These are phyloP conservation scores for Corvus moneduloides DNA, from an alignment of 2,113 vertebrate genomes.

Conservation along the genomic window DNA sequence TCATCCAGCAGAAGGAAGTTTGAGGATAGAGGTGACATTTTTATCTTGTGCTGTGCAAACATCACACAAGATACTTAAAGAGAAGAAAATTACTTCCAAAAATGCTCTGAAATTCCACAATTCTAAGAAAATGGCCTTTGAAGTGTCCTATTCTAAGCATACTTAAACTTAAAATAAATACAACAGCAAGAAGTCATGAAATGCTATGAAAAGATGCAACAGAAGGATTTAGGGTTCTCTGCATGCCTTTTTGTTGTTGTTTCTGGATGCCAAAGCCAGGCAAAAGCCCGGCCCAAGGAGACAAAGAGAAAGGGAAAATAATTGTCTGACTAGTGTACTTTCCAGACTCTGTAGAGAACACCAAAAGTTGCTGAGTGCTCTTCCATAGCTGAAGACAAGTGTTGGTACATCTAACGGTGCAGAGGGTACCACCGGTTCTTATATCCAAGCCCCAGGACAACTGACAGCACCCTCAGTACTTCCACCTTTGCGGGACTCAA, in stretches of 20 bases:
- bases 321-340: background rate
- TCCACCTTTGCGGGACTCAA: background rate
- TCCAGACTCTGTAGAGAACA: background rate
- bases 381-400: background rate
- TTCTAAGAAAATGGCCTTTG: background rate
- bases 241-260: too few relatives aligned
- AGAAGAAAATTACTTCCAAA: background rate
- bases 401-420: background rate
- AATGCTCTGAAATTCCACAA: background rate
- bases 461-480: background rate
- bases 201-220: background rate
- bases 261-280: background rate
- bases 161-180: background rate
- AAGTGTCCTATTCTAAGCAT: background rate
- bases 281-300: background rate
- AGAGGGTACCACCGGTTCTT: background rate
- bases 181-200: background rate
- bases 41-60: background rate
- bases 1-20: background rate
- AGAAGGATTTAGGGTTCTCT: background rate
- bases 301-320: background rate
- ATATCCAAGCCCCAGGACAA: background rate
- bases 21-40: background rate
- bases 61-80: background rate
- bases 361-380: background rate